Base-by-base conservation (phyloP, 2,113 vertebrate genomes). In the Corydoras maculifer region DNA sequence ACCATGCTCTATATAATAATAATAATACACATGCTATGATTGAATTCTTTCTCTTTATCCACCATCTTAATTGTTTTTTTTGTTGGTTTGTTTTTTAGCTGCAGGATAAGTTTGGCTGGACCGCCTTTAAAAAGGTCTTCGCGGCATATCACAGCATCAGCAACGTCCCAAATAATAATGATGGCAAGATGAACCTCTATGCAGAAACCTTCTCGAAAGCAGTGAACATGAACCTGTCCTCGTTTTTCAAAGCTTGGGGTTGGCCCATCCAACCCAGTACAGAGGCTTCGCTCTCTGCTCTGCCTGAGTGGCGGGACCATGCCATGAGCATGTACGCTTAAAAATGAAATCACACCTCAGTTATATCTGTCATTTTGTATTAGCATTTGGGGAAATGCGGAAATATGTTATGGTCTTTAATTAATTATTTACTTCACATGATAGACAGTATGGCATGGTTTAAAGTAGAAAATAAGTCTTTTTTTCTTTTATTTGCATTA, bases 51-150 rank as follows among this genome's bases (percentile, higher is more conserved):
- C 18, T 25, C 18, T 25, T 25, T 25, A 25, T 25, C 18, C 18
- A 25, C 2, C 18, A 25, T 25, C 18, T 25, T 25, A 25, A 25
- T 25, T 25, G 18, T 25, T 25, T 25, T 25, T 25, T 25, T 25
- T 25, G 18, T 25, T 25, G 1, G 18, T 25, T 25, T 25, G 18
- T 25, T 25, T 66, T 74, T 18, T 55, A 93, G 90, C 77, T 94
- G 48, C 88, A 92, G 78, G 90, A 93, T 0, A 82, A 70, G 62
- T 94, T 93, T 80, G 91, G 88, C 49, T 94, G 88, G 91, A 88
- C 91, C 43, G 82, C 87, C 5, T 89, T 90, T 12, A 91, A 73
- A 64, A 75, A 80, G 13, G 84, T 93, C 48, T 92, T 94, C 79
- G 79, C 84, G 35, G 77, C 86, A 9, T 91, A 92, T 67, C 86